Evolutionary conservation across 1,140 invertebrate species (phyloP).

Genomic region (Drosophila parvula): DNA sequence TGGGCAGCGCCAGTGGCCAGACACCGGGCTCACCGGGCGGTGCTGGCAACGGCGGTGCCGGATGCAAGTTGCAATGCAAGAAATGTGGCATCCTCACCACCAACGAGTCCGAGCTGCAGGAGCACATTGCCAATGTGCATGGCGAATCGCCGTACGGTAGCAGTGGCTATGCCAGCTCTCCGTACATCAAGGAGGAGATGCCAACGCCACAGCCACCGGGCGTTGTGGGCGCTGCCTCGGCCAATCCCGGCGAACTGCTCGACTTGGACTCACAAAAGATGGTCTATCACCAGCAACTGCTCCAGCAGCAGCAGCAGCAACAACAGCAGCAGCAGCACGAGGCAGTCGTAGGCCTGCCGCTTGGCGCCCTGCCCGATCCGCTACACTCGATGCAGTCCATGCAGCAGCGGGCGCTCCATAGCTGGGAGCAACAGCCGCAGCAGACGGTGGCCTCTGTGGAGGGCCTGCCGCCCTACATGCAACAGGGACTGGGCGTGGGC

Average conservation of each 20-base stretch:
- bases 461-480: conserved; percentile 71
- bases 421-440: conserved; percentile 70
- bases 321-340: conserved; percentile 66
- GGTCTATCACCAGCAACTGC: conserved; percentile 85
- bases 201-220: conserved; percentile 65
- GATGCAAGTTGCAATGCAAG: conserved; percentile 87
- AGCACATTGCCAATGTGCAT: conserved; percentile 89
- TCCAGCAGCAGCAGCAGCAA: conserved; percentile 64
- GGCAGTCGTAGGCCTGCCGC: conserved; percentile 41
- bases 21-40: conserved; percentile 87
- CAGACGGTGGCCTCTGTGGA: conserved; percentile 35
- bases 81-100: conserved; percentile 92
- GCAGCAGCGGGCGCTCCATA: conserved; percentile 77
- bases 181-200: conserved; percentile 83
- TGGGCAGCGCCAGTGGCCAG: conserved; percentile 79
- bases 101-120: conserved; percentile 88
- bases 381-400: conserved; percentile 81
- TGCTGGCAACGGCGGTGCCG: conserved; percentile 66
- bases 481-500: conserved; percentile 44
- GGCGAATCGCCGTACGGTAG: conserved; percentile 85
- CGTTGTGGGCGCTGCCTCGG: conserved; percentile 62
- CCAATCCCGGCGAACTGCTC: conserved; percentile 89
- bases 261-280: conserved; percentile 96
- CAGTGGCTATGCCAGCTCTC: conserved; percentile 81
- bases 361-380: conserved; percentile 65